Conservation (phyloP, 2,113 vertebrate species). For the Colossoma macropomum region DNA sequence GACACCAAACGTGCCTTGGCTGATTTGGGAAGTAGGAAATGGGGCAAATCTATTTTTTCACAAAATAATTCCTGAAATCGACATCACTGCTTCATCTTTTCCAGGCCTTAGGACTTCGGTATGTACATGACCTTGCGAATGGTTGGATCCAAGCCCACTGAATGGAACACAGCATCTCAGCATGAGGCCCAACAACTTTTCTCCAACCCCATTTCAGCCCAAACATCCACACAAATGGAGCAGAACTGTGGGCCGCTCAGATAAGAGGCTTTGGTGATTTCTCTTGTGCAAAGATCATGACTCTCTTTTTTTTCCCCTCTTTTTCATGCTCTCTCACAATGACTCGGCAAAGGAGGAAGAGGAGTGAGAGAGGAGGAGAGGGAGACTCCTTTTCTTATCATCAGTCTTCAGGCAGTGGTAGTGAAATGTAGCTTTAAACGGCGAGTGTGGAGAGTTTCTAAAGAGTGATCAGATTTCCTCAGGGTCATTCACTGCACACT, state of each 20-base stretch:
- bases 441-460: background rate
- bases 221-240: background rate
- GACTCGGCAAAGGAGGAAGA: background rate
- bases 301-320: background rate
- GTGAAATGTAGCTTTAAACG: background rate
- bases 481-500: constrained; percentile 19
- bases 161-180: background rate
- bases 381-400: background rate
- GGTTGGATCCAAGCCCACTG: background rate
- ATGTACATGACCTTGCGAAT: background rate
- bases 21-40: too few relatives aligned
- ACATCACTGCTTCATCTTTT: background rate
- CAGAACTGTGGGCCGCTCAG: constrained; percentile 17
- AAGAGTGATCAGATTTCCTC: constrained; percentile 2
- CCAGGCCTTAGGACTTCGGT: background rate
- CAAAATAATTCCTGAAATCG: too few relatives aligned
- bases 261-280: constrained; percentile 35
- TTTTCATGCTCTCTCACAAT: background rate
- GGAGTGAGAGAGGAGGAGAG: background rate
- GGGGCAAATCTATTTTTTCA: too few relatives aligned
- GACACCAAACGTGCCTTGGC: too few relatives aligned
- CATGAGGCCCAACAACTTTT: background rate
- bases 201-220: background rate
- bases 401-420: background rate
- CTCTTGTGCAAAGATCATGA: background rate